Conservation (phyloP, 2,797 vertebrate genomes). For the Caiman crocodilus region DNA sequence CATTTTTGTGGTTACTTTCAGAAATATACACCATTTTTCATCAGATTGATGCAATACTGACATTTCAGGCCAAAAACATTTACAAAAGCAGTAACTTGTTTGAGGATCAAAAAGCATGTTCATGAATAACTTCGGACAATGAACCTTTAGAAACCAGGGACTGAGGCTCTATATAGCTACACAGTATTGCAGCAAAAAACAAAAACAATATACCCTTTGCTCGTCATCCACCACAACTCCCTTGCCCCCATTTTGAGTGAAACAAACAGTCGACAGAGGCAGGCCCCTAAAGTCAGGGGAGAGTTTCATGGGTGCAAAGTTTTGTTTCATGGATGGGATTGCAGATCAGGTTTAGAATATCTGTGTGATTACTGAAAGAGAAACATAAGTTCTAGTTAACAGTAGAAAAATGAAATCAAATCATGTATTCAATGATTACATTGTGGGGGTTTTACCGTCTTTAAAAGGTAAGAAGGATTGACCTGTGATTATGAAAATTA, state of each 20-base stretch:
- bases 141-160: constrained; percentile 16
- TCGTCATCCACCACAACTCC: too few species aligned
- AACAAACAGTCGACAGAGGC: background rate
- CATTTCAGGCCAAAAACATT: constrained; percentile 19
- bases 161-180: constrained; percentile 2
- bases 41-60: constrained; percentile 15
- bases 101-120: background rate
- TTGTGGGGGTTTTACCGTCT: too few species aligned
- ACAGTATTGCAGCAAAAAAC: background rate
- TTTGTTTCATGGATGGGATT: background rate
- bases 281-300: background rate
- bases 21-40: constrained; percentile 48
- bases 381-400: too few species aligned
- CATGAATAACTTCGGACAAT: constrained; percentile 37
- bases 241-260: background rate
- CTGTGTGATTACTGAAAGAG: background rate
- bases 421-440: too few species aligned
- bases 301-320: background rate
- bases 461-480: too few species aligned
- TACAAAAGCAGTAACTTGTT: constrained; percentile 30
- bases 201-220: too few species aligned
- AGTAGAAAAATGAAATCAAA: too few species aligned
- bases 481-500: too few species aligned
- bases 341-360: background rate
- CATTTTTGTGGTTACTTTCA: constrained; percentile 24